A percentile compares a stretch with the other conserved stretches of the same genome.
phyloP scores from a whole-genome alignment of 2,888 invertebrate genomes.

The Eupithecia exiguata region DNA sequence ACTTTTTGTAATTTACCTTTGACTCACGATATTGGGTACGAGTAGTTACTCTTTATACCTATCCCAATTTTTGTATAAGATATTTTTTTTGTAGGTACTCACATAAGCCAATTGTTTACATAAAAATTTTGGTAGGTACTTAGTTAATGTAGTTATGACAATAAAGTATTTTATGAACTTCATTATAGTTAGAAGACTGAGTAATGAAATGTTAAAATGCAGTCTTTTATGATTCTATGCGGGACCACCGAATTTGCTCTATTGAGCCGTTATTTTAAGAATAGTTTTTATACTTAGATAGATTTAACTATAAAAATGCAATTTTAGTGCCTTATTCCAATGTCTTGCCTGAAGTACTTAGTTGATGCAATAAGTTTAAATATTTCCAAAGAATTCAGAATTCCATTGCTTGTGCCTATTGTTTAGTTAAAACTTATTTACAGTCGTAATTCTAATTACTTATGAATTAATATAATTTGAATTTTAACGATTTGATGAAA shows the following conservation, averaged over 20 bases:
- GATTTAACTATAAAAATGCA: constrained; percentile 24
- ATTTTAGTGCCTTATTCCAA: constrained; percentile 64
- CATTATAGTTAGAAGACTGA: constrained; percentile 35
- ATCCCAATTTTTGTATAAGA: not conserved
- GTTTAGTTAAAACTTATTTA: constrained; percentile 30
- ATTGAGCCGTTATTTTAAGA: constrained; percentile 1
- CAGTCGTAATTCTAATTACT: constrained; percentile 13
- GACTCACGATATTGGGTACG: not conserved
- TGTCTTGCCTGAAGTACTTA: constrained; percentile 64
- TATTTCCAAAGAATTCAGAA: constrained; percentile 39
- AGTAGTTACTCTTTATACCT: not conserved
- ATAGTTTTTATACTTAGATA: constrained; percentile 8
- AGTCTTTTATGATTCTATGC: constrained; percentile 47
- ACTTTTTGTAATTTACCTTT: not conserved
- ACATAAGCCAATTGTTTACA: not conserved
- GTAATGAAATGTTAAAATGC: constrained; percentile 29
- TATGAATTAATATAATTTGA: constrained; percentile 22
- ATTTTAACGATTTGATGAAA: constrained; percentile 24
- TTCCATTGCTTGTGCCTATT: constrained; percentile 34
- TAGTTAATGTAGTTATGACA: not conserved
- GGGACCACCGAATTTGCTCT: constrained; percentile 58
- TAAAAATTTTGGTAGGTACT: too few species aligned
- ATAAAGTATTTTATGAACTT: not conserved
- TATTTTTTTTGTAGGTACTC: not conserved
- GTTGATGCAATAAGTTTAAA: constrained; percentile 42